These are phyloP conservation scores for Chaetops frenatus DNA, from an alignment of 2,113 vertebrate genomes.

Conservation along the genomic window DNA sequence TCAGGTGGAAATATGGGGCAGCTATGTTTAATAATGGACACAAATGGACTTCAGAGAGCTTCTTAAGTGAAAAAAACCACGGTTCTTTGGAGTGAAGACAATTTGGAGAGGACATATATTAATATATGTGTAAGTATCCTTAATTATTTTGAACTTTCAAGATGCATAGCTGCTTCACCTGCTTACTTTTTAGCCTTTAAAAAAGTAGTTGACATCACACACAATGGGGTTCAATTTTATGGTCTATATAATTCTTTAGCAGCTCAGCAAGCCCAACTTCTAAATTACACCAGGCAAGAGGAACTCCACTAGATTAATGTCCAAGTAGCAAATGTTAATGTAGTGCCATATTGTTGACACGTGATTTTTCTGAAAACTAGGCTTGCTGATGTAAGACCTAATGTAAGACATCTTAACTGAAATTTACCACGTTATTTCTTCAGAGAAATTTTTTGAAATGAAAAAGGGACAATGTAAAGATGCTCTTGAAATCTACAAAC, in stretches of 20 bases:
- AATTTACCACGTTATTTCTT: constrained; percentile 12
- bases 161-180: neutral
- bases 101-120: neutral
- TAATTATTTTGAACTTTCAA: neutral
- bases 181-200: neutral
- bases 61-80: neutral
- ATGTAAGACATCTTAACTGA: neutral
- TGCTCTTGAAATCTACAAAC: constrained; percentile 98
- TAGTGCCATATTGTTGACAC: neutral
- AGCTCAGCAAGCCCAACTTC: neutral
- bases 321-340: neutral
- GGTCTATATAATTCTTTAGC: neutral
- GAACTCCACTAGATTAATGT: neutral
- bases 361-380: neutral
- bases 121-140: neutral
- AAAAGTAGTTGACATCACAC: neutral
- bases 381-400: neutral
- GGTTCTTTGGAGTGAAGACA: neutral
- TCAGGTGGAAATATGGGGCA: neutral
- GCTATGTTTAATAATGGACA: neutral
- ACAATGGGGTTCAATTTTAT: neutral
- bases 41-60: neutral
- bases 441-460: constrained; percentile 99
- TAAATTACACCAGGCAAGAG: neutral
- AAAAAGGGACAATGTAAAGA: constrained; percentile 99